Conservation (phyloP, 2,113 vertebrate genomes). For the Daphoenositta chrysoptera region DNA sequence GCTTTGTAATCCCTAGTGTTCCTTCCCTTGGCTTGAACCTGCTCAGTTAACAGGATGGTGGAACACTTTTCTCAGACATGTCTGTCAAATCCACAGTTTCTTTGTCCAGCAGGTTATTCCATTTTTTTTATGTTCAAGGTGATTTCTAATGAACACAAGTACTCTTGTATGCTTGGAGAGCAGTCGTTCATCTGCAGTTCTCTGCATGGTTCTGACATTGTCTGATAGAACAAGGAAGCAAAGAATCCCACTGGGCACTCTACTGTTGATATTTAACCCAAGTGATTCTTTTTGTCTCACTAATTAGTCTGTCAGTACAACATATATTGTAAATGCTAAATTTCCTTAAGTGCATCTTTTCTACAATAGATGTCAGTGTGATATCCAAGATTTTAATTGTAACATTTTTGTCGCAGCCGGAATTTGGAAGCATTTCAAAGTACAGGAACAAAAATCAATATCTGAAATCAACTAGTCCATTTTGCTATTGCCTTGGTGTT, state of each 20-base stretch:
- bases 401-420: neutral
- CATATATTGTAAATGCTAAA: neutral
- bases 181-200: neutral
- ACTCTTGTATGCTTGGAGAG: neutral
- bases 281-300: neutral
- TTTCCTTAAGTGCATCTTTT: neutral
- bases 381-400: neutral
- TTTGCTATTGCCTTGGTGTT: neutral
- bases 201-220: neutral
- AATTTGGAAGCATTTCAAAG: conserved; percentile 24
- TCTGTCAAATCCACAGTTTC: neutral
- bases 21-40: neutral
- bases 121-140: neutral
- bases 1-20: neutral
- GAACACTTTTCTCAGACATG: neutral
- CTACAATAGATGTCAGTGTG: neutral
- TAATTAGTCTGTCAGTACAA: neutral
- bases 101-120: neutral
- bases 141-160: neutral
- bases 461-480: neutral
- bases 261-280: neutral
- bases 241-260: neutral
- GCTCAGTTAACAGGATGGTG: neutral
- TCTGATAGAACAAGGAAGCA: neutral
- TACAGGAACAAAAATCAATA: conserved; percentile 9